These are phyloP conservation scores for Antidorcas marsupialis DNA, from an alignment of 2,113 vertebrate species.

Conservation along the genomic window DNA sequence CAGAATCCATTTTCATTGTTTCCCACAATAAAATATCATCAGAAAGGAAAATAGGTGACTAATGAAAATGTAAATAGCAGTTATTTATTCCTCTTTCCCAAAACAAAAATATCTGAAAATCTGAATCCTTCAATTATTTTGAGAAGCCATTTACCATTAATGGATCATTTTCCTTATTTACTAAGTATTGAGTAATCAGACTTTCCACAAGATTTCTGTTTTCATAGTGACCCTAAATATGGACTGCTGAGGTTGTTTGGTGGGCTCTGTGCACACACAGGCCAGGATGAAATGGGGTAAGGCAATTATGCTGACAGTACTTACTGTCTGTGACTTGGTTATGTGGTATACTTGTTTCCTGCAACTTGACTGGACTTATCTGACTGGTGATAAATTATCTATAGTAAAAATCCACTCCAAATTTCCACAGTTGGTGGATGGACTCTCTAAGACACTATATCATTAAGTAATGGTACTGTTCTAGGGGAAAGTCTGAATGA, in stretches of 20 bases:
- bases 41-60: background rate
- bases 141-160: background rate
- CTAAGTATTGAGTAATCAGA: background rate
- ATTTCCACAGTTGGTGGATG: background rate
- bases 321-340: background rate
- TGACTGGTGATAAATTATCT: background rate
- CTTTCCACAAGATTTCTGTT: background rate
- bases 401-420: background rate
- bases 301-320: background rate
- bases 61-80: background rate
- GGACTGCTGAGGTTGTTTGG: background rate
- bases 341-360: background rate
- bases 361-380: background rate
- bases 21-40: conserved; percentile 20
- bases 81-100: background rate
- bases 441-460: background rate
- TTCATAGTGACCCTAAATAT: background rate
- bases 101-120: background rate
- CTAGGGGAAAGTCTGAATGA: background rate
- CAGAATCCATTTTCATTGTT: background rate
- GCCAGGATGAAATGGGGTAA: background rate
- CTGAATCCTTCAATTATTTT: background rate
- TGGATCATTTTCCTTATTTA: background rate
- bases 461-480: background rate
- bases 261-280: background rate